Evolutionary conservation across 2,888 invertebrate species (phyloP), one percentile per base, ranked within the genome.

Genomic region (Sycophila texana): DNA sequence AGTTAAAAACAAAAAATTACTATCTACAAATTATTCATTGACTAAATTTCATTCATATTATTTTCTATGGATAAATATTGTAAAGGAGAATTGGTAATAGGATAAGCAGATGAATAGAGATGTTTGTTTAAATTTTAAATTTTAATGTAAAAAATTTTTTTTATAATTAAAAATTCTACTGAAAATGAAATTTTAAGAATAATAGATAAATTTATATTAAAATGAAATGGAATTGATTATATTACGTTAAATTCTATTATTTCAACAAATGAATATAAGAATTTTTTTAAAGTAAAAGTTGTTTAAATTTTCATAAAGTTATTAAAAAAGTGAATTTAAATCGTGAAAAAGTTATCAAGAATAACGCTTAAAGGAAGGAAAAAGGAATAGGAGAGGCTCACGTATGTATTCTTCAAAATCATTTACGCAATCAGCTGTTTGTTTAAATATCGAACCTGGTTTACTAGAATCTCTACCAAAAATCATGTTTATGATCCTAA

Each of bases 361-460:
- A 58, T 47, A 68, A 57, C n/a, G 58, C 53, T 47, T 70, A 65
- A 61, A 75, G 55, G 77, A 73, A 16, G 74, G 77, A 70, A 80
- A 81, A 82, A 68, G 84, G 81, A 81, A 75, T 67, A 79, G 79
- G 78, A 80, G 60, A 73, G 84, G 82, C 88, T 89, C 86, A 89
- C 89, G 88, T 84, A 81, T 87, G 78, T 88, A 89, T 79, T 86
- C 85, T 83, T 87, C 84, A 79, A 85, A 47, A 49, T 39, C 39
- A 39, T 84, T 85, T 82, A 65, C 82, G 81, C 85, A 86, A 74
- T 86, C 84, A 82, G 85, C 30, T 82, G 78, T 83, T 81, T 74
- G 82, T 72, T 58, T 77, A 63, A 61, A 61, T 30, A 22, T 66
- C 87, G 86, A 86, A 88, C 87, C 88, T 88, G 84, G 47, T 85